Percentiles rank a stretch among this genome's conserved stretches.
phyloP scores from a whole-genome alignment of 92 coral and sea anemone genomes.

The Porites evermanni region DNA sequence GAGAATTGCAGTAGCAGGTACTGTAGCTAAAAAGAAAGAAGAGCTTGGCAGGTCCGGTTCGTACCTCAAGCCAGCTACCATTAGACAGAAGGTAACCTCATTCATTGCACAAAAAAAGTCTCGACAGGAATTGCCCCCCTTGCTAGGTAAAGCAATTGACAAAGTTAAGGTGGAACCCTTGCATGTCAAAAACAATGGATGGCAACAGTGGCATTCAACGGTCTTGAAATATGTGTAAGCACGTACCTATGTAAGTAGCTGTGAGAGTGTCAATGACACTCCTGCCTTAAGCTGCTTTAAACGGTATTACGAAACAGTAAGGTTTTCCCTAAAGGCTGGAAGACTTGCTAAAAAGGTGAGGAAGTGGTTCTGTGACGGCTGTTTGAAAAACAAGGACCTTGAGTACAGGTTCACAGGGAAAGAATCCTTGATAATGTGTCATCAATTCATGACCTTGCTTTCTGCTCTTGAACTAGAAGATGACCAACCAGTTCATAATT shows the following conservation, averaged over 20 bases:
- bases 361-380: constrained; percentile 69
- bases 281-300: constrained; percentile 59
- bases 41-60: constrained; percentile 28
- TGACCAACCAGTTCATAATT: constrained; percentile 55
- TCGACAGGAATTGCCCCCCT: constrained; percentile 46
- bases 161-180: constrained; percentile 55
- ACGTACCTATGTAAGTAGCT: constrained; percentile 41
- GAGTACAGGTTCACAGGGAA: constrained; percentile 70
- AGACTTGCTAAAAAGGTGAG: constrained; percentile 69
- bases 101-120: constrained; percentile 56
- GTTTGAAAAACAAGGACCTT: constrained; percentile 45
- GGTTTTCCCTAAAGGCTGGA: constrained; percentile 52
- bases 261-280: constrained; percentile 48
- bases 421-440: constrained; percentile 59
- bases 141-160: constrained; percentile 53
- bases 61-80: constrained; percentile 46
- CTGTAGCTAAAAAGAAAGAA: constrained; percentile 31
- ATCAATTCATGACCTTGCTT: constrained; percentile 55
- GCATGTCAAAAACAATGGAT: constrained; percentile 66
- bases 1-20: constrained; percentile 49
- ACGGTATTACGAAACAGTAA: constrained; percentile 57
- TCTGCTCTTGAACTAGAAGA: constrained; percentile 45
- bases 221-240: constrained; percentile 54
- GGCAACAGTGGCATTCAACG: constrained; percentile 69
- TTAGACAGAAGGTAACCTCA: constrained; percentile 50